Evolutionary conservation across 2,113 vertebrate genomes (phyloP).

Genomic region (Colius striatus): DNA sequence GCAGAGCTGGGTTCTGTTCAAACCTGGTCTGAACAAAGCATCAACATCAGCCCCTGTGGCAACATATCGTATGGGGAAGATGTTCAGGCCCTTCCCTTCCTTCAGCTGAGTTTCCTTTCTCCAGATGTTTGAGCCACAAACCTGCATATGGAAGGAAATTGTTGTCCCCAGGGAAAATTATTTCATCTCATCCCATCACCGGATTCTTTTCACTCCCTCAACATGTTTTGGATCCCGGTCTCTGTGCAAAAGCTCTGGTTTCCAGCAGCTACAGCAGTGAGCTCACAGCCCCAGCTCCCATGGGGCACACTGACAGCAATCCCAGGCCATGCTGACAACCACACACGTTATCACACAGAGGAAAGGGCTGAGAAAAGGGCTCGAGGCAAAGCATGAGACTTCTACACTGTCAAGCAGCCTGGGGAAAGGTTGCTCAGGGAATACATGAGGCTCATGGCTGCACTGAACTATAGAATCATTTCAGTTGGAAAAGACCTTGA

Average conservation of each 20-base stretch:
- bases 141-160: not conserved
- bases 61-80: accelerated
- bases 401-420: not conserved
- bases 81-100: not conserved
- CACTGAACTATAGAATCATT: too few species aligned
- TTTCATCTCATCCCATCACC: not conserved
- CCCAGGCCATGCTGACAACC: not conserved
- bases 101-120: not conserved
- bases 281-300: not conserved
- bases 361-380: too few species aligned
- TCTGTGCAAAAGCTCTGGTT: not conserved
- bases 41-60: accelerated
- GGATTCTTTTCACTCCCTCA: not conserved
- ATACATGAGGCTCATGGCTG: too few species aligned
- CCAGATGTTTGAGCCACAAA: not conserved
- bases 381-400: not conserved
- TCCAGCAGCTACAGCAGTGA: not conserved
- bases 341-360: accelerated
- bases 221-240: not conserved
- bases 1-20: not conserved
- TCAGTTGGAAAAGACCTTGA: too few species aligned
- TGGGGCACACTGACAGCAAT: too few species aligned
- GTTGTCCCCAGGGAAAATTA: not conserved
- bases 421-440: not conserved
- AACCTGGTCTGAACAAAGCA: not conserved